Evolutionary conservation across 2,113 vertebrate species (phyloP).

Genomic region (Thermophis baileyi): DNA sequence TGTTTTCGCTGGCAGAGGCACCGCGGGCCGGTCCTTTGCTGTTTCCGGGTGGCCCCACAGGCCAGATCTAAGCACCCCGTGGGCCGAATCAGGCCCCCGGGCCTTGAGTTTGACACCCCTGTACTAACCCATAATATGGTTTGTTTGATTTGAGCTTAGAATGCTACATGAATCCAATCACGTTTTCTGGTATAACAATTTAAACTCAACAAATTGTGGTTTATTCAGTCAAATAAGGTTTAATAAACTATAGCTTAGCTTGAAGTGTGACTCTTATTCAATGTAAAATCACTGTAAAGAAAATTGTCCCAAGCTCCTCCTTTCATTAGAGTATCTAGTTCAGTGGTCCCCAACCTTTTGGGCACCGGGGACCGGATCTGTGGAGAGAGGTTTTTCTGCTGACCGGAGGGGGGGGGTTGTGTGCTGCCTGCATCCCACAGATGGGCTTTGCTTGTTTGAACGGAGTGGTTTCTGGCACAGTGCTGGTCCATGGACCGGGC

Average conservation of each 20-base stretch:
- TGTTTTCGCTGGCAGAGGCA: no score
- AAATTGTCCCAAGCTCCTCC: neutral
- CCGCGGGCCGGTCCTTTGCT: no score
- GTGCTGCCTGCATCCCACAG: neutral
- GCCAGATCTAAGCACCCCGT: no score
- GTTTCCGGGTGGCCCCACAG: no score
- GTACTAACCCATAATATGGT: neutral
- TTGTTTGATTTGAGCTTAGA: neutral
- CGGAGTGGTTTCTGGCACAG: accelerated
- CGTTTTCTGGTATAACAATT: neutral
- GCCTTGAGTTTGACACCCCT: neutral
- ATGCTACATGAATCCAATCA: neutral
- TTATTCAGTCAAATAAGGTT: neutral
- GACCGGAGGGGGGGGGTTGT: neutral
- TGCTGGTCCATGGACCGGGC: neutral
- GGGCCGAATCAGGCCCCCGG: no score
- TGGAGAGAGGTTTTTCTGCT: neutral
- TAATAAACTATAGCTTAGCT: neutral
- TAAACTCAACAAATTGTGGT: neutral
- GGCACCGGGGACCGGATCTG: neutral
- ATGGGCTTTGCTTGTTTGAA: neutral
- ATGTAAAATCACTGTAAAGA: neutral
- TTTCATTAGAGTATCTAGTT: neutral
- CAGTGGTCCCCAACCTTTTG: neutral
- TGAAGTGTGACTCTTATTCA: neutral